phyloP scores from a whole-genome alignment of 2,888 invertebrate species.

The Ichneumoninae sp. region DNA sequence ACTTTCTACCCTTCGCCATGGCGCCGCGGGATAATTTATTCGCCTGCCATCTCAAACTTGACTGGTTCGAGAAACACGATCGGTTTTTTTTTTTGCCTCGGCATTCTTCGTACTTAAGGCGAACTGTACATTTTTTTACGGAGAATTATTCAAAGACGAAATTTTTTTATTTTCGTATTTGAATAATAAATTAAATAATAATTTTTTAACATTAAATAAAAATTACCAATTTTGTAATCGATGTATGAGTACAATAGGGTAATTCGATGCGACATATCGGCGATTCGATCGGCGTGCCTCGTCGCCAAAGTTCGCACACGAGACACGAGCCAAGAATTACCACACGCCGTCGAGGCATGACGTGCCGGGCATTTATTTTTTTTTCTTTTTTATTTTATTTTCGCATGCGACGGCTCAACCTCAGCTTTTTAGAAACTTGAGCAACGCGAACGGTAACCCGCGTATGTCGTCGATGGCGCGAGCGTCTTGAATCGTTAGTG shows the following conservation, averaged over 20 bases:
- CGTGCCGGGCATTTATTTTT: conserved; percentile 68
- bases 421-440: conserved; percentile 61
- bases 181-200: no score
- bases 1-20: conserved; percentile 42
- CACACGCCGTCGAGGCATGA: conserved; percentile 62
- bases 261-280: conserved; percentile 49
- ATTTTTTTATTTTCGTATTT: no score
- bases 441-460: conserved; percentile 47
- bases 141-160: neutral
- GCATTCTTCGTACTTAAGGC: neutral
- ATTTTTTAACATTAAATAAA: no score
- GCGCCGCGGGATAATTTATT: conserved; percentile 30
- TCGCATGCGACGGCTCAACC: neutral
- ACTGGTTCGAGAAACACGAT: neutral
- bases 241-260: neutral
- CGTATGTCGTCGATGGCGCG: conserved; percentile 39
- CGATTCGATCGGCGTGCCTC: conserved; percentile 45
- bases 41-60: neutral
- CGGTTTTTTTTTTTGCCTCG: neutral
- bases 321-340: conserved; percentile 72
- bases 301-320: conserved; percentile 55
- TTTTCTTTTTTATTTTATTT: conserved; percentile 34
- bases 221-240: conserved; percentile 41
- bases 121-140: neutral
- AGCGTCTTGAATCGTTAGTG: conserved; percentile 68